Evolutionary conservation across 2,113 vertebrate species (phyloP), one percentile per base, ranked within the genome.

Genomic region (Elachura formosa): DNA sequence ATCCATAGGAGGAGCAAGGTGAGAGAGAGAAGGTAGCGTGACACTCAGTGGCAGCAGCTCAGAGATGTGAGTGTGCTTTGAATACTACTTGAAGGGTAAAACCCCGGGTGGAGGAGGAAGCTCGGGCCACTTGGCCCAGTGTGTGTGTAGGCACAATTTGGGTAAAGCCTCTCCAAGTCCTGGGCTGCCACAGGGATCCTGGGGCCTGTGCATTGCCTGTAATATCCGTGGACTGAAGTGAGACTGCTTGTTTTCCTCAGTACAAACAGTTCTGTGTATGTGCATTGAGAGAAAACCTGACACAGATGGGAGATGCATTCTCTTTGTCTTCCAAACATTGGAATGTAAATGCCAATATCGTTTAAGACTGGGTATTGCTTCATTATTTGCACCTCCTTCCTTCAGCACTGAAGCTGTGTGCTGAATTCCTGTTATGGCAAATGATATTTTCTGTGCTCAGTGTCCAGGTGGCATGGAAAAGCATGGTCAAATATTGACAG

Each of bases 21-120:
- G 28, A 46, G 61, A 75, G 48, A 21, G 40, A 13, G 1, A 48
- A 67, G 28, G 12, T 55, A 46, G 13, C 0, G 0, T 73, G 54
- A 28, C 69, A 2, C 16, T 77, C 18, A 3, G 19, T 38, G n/a
- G 18, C 38, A 76, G 36, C 41, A 66, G 12, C 21, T 73, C 48
- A 10, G 22, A 49, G 48, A 58, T 17, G 5, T 34, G 43, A 46
- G 18, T 2, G 6, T 76, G 49, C 45, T 67, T 48, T 46, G 38
- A 58, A 24, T 75, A 43, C 34, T 66, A 18, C 34, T 87, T 7
- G 7, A 49, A 58, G 21, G 26, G 41, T 64, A 48, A 40, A 73
- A 10, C 28, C 17, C 29, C 29, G 14, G 3, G 7, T 19, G 31
- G 21, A 52, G 33, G 66, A 54, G 38, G 19, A 56, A 76, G 40